Percentiles rank a stretch among this genome's conserved stretches.
Conservation (phyloP, 1,140 invertebrate genomes). For the Scaptodrosophila lebanonensis region DNA sequence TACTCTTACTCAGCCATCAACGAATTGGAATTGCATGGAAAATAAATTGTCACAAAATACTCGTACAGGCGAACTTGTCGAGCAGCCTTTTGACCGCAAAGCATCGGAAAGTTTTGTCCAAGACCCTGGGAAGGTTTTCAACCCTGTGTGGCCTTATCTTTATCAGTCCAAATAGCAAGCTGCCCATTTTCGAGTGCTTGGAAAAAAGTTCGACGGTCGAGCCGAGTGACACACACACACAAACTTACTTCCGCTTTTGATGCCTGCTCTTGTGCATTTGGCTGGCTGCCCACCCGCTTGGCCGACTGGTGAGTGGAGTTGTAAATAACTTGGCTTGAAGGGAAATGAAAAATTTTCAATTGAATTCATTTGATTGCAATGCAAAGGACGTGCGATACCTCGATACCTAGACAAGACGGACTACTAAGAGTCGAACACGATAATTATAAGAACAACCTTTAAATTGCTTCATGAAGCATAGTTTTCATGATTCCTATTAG, state of each 20-base stretch:
- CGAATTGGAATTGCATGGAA: too few relatives aligned
- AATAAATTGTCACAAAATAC: constrained; percentile 73
- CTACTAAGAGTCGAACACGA: constrained; percentile 31
- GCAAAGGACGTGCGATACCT: constrained; percentile 2
- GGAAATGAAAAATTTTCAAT: constrained; percentile 58
- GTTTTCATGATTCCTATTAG: constrained; percentile 13
- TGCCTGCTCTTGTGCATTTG: constrained; percentile 21
- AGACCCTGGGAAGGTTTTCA: constrained; percentile 39
- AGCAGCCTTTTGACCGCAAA: constrained; percentile 27
- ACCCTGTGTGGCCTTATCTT: constrained; percentile 67
- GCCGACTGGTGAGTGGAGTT: constrained; percentile 28
- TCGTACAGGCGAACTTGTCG: constrained; percentile 52
- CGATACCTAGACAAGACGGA: constrained; percentile 38
- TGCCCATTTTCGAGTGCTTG: constrained; percentile 39
- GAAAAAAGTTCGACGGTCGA: constrained; percentile 63
- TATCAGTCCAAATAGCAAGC: constrained; percentile 68
- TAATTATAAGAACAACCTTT: constrained; percentile 39
- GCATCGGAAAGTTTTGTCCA: constrained; percentile 44
- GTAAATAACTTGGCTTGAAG: constrained; percentile 48
- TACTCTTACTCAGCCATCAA: too few relatives aligned
- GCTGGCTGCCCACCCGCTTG: constrained; percentile 21
- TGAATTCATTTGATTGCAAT: constrained; percentile 61
- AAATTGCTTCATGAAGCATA: constrained; percentile 60
- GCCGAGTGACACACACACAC: constrained; percentile 10
- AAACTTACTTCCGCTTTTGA: constrained; percentile 1